Evolutionary conservation across 2,797 vertebrate genomes (phyloP), one percentile per base, ranked within the genome.

Genomic region (Parotocinclus haroldoi): DNA sequence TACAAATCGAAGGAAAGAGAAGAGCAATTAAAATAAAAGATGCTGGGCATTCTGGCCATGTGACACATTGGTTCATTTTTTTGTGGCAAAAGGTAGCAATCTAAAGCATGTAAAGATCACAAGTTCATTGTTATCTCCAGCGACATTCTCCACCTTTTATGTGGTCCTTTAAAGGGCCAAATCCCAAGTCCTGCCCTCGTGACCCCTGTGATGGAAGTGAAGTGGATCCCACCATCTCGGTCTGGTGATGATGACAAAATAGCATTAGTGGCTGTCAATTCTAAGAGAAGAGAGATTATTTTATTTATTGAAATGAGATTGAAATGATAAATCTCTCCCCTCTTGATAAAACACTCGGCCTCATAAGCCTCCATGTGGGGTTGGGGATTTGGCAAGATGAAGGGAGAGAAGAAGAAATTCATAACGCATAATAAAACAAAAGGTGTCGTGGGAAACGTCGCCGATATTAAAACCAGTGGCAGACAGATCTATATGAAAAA

Each of bases 221-320:
- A 7, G 37, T 19, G 40, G 1, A 16, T 14, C 42, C 90, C 91
- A 89, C 94, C 93, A 87, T 85, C 74, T 85, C 85, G 27, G 27
- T 27, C 27, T 27, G 27, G 27, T 89, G 79, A 86, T 87, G 94
- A 94, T 94, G 92, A 93, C 89, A 92, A 96, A 93, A 96, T 95
- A 90, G 84, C 88, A 93, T 93, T 95, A 95, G 89, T 89, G 92
- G 88, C 91, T 93, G 93, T 94, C 89, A 94, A 87, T 89, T 86
- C 80, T 59, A 85, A 81, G 80, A 91, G 88, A 86, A 95, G 87
- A 86, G 88, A 94, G 92, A 95, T 93, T 90, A 93, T 91, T 96
- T 95, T 90, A 95, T 95, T 95, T 94, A 93, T 94, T 95, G 93
- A 97, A 96, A 95, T 93, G 93, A 92, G 91, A 95, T 92, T 90